A percentile compares a stretch with the other conserved stretches of the same genome.
Conservation (phyloP, 1,140 invertebrate species). For the Calephelis virginiensis region DNA sequence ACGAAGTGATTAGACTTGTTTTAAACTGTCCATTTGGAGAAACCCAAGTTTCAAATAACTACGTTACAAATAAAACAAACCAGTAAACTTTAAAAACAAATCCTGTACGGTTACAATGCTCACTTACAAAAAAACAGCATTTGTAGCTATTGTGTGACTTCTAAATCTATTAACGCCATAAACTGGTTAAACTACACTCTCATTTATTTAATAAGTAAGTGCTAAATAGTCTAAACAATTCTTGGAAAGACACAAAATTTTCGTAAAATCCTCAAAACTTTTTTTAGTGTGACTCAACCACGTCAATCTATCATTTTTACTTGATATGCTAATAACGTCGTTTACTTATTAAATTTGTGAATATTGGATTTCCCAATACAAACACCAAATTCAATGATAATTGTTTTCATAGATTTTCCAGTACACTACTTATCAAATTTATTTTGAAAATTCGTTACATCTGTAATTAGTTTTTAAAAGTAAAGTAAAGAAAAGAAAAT, state of each 20-base stretch:
- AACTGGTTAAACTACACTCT: neutral
- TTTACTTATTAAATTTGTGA: slow-evolving; percentile 28
- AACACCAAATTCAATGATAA: neutral
- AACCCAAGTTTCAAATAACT: no score
- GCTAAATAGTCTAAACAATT: neutral
- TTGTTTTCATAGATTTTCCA: no score
- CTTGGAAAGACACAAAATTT: slow-evolving; percentile 1
- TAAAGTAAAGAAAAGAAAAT: no score
- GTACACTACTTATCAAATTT: no score
- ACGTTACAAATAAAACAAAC: no score
- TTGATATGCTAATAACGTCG: slow-evolving; percentile 25
- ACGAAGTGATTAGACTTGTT: no score
- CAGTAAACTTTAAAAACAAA: no score
- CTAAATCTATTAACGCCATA: neutral
- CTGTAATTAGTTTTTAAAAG: no score
- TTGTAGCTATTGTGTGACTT: neutral
- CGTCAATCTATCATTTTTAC: neutral
- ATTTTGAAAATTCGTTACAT: no score
- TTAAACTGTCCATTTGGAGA: no score
- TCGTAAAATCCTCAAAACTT: neutral
- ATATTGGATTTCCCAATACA: slow-evolving; percentile 33
- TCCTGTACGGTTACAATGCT: no score
- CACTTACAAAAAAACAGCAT: neutral
- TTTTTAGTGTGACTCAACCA: neutral
- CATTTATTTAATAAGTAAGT: slow-evolving; percentile 6